Conservation (phyloP, 2,113 vertebrate species). For the Anhinga anhinga region DNA sequence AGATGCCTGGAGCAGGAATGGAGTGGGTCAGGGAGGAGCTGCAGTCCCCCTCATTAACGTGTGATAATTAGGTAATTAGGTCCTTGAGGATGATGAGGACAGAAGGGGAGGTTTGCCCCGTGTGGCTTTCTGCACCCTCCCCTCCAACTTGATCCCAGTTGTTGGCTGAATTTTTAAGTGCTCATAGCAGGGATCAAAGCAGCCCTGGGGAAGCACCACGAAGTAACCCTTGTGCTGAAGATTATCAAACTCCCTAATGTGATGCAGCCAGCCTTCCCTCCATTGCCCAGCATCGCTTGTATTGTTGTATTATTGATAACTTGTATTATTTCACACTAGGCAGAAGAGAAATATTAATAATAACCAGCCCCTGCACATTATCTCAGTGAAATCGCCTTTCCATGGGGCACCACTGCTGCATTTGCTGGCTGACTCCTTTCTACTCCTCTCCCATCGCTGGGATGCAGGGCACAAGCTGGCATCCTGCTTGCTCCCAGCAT, state of each 20-base stretch:
- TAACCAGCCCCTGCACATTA: neutral
- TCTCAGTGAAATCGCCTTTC: neutral
- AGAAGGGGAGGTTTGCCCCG: neutral
- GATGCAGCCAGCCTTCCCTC: neutral
- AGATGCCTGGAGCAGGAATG: fast-evolving
- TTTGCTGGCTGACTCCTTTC: neutral
- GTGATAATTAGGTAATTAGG: neutral
- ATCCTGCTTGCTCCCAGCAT: neutral
- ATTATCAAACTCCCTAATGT: fast-evolving
- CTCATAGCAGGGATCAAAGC: neutral
- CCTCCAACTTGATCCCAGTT: neutral
- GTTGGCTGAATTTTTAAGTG: neutral
- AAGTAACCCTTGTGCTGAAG: neutral
- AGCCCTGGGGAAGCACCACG: neutral
- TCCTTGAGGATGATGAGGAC: neutral
- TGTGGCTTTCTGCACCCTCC: neutral
- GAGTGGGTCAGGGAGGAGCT: neutral
- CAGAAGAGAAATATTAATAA: neutral
- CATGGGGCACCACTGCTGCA: fast-evolving
- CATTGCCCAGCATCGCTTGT: neutral
- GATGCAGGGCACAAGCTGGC: neutral
- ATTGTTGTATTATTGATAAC: too few species aligned
- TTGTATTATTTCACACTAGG: neutral
- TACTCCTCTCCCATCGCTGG: neutral
- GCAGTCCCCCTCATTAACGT: neutral